Evolutionary conservation across 2,888 invertebrate genomes (phyloP).

Genomic region (Athrips mouffetella): DNA sequence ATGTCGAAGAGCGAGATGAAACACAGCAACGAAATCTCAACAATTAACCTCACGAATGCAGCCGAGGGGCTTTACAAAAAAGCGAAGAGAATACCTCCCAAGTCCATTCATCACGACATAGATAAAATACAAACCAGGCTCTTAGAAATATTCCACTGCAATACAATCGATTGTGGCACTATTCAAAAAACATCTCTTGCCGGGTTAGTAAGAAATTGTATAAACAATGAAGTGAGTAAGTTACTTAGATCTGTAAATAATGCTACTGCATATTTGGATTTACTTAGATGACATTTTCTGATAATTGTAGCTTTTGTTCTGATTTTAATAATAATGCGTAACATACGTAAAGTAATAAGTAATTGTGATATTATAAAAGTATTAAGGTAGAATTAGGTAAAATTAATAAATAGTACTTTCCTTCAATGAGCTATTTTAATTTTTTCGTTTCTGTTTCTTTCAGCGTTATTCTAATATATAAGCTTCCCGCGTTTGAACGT

Average conservation of each 20-base stretch:
- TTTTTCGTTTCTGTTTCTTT: too few species aligned
- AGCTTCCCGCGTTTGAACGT: too few species aligned
- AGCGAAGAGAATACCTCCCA: slow-evolving; percentile 55
- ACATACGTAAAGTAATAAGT: not conserved
- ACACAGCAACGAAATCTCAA: slow-evolving; percentile 46
- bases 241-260: slow-evolving; percentile 53
- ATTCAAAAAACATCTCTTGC: slow-evolving; percentile 48
- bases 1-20: slow-evolving; percentile 51
- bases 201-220: slow-evolving; percentile 50
- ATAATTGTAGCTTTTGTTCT: not conserved
- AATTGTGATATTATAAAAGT: too few species aligned
- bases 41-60: slow-evolving; percentile 49
- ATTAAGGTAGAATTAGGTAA: too few species aligned
- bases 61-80: slow-evolving; percentile 56
- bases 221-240: slow-evolving; percentile 53
- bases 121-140: slow-evolving; percentile 49
- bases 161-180: slow-evolving; percentile 40
- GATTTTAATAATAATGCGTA: not conserved
- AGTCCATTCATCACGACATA: slow-evolving; percentile 52
- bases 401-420: too few species aligned
- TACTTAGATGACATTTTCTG: slow-evolving; percentile 47
- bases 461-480: too few species aligned
- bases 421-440: too few species aligned
- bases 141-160: slow-evolving; percentile 54
- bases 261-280: slow-evolving; percentile 55